Conservation (phyloP, 2,113 vertebrate species). For the Scatophagus argus region DNA sequence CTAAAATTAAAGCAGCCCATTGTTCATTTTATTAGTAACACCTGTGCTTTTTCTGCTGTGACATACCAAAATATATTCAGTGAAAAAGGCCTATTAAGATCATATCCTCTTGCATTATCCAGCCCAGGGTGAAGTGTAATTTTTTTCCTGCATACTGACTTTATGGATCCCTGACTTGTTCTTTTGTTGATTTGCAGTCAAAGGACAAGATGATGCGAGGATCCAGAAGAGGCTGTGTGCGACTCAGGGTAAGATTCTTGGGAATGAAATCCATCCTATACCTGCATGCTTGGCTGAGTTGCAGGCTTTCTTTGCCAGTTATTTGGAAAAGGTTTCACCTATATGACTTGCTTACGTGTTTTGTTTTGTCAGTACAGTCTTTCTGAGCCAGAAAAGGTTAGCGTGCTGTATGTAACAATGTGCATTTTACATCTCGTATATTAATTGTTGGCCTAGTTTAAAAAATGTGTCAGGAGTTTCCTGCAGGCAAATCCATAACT, state of each 20-base stretch:
- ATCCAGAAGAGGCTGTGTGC: slow-evolving; percentile 97
- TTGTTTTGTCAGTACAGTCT: neutral
- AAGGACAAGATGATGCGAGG: slow-evolving; percentile 99
- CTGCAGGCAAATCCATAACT: neutral
- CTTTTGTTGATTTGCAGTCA: slow-evolving; percentile 86
- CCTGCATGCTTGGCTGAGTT: neutral
- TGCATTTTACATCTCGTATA: neutral
- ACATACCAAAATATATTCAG: neutral
- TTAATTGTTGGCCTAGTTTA: neutral
- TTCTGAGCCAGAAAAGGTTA: neutral
- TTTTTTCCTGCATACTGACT: neutral
- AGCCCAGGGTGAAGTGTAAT: neutral
- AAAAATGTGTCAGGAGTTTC: neutral
- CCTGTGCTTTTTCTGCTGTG: too few species aligned
- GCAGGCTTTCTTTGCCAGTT: neutral
- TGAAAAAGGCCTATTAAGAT: neutral
- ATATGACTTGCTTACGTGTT: neutral
- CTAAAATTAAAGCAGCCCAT: neutral
- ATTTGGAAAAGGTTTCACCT: neutral
- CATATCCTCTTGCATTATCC: neutral
- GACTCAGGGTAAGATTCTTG: slow-evolving; percentile 89
- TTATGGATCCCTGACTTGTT: slow-evolving; percentile 1
- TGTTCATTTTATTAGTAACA: too few species aligned
- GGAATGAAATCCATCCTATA: neutral
- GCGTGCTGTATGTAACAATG: neutral